Conservation (phyloP, 1,140 invertebrate species). For the Battus philenor region DNA sequence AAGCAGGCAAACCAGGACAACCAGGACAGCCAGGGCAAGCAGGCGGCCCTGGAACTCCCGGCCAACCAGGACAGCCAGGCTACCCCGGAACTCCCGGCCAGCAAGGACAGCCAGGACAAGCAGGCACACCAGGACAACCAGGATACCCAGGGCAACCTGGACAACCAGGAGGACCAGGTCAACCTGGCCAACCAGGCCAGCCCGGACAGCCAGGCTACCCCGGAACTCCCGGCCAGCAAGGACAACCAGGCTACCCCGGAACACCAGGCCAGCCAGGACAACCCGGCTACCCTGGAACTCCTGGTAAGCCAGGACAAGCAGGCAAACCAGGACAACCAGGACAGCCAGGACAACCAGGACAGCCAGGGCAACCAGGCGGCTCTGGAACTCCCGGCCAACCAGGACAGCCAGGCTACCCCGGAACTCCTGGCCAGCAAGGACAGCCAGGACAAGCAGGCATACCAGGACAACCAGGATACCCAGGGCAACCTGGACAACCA, state of each 20-base stretch:
- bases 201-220: conserved; percentile 11
- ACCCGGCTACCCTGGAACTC: conserved; percentile 15
- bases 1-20: conserved; percentile 21
- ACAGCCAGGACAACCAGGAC: conserved; percentile 24
- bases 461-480: no score
- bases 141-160: conserved; percentile 23
- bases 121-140: conserved; percentile 17
- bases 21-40: conserved; percentile 18
- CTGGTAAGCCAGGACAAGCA: no score
- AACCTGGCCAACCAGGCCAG: no score
- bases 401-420: conserved; percentile 31
- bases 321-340: conserved; percentile 28
- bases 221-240: conserved; percentile 2
- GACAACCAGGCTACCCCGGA: conserved; percentile 14
- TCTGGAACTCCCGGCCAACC: conserved; percentile 35
- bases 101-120: conserved; percentile 15
- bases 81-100: conserved; percentile 18
- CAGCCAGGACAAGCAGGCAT: conserved; percentile 26
- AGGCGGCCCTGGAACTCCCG: conserved; percentile 10
- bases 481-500: conserved; percentile 18
- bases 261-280: conserved; percentile 17
- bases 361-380: conserved; percentile 30
- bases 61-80: conserved; percentile 14
- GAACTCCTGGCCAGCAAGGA: conserved; percentile 24
- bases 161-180: no score